These are phyloP conservation scores for Heliocidaris erythrogramma DNA, from an alignment of 35 echinoderm and acorn worm genomes.

Conservation along the genomic window DNA sequence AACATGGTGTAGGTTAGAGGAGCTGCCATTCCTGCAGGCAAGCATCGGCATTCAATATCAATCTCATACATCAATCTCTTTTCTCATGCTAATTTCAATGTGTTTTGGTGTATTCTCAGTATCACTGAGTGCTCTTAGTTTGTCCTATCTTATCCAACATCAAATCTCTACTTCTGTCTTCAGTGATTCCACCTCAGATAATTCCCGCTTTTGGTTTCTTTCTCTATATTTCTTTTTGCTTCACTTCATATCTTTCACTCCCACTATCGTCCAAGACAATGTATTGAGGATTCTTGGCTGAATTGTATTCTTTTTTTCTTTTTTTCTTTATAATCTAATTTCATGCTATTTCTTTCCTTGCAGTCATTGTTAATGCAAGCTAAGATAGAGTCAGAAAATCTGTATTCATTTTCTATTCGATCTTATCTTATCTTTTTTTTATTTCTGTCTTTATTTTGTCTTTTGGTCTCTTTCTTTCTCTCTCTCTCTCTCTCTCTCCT, in stretches of 20 bases:
- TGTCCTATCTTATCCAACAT: not conserved
- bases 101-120: not conserved
- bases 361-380: too few relatives aligned
- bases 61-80: slow-evolving; percentile 10
- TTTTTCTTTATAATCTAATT: too few relatives aligned
- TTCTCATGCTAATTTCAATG: not conserved
- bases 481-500: not conserved
- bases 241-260: not conserved
- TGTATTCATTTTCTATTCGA: not conserved
- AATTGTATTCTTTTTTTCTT: too few relatives aligned
- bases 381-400: too few relatives aligned
- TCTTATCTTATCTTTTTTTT: not conserved
- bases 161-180: not conserved
- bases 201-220: not conserved
- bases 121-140: not conserved
- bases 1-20: not conserved
- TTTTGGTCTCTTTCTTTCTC: not conserved
- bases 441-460: not conserved
- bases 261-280: too few relatives aligned
- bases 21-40: not conserved
- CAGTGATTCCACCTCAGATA: not conserved
- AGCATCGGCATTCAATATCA: not conserved
- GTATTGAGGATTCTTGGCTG: too few relatives aligned
- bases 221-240: not conserved
- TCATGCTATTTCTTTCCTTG: too few relatives aligned